A percentile compares a stretch with the other conserved stretches of the same genome.
Conservation (phyloP, 2,797 vertebrate genomes). For the Tapera naevia region DNA sequence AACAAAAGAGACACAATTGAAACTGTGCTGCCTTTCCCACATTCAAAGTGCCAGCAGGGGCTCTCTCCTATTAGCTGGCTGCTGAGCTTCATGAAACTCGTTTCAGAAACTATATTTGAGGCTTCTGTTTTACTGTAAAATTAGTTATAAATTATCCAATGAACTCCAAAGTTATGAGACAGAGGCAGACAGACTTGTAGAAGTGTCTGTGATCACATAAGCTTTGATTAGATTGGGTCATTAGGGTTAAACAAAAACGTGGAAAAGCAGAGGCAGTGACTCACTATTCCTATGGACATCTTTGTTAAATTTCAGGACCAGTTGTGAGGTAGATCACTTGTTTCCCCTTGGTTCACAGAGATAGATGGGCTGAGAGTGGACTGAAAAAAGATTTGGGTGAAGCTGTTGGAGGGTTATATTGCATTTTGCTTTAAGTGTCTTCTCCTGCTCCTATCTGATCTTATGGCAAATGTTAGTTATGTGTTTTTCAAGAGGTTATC, state of each 20-base stretch:
- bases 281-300: background rate
- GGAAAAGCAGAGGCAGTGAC: background rate
- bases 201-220: background rate
- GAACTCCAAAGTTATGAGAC: background rate
- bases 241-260: background rate
- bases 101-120: background rate
- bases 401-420: background rate
- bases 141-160: background rate
- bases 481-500: background rate
- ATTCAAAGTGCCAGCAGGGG: background rate
- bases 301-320: background rate
- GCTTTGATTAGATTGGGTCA: background rate
- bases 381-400: background rate
- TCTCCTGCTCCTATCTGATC: background rate
- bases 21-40: background rate
- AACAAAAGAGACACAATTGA: background rate
- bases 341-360: background rate
- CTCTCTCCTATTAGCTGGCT: background rate
- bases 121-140: background rate
- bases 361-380: background rate
- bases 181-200: background rate
- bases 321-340: background rate
- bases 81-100: background rate
- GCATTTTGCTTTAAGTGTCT: background rate
- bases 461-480: background rate